Evolutionary conservation across 2,797 vertebrate genomes (phyloP), one percentile per base, ranked within the genome.

Genomic region (Karalla daura): DNA sequence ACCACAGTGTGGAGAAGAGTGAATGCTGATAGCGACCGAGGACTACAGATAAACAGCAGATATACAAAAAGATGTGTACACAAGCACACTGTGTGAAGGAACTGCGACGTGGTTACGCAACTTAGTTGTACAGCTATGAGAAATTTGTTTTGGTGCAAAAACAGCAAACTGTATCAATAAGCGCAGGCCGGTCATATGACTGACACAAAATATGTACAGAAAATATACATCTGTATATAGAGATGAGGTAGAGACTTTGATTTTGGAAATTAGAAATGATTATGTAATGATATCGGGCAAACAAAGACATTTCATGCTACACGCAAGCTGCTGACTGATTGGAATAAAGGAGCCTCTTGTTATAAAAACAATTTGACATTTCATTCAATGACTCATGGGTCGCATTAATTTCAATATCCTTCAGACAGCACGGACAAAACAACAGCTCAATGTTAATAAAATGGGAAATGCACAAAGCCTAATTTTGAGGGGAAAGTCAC

Each of bases 11-110:
- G 23, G 23, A 20, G 65, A 46, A 43, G 33, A 46, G 9, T 56
- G 47, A 45, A 39, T 37, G 50, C 56, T 64, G 72, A 79, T 60
- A 66, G 63, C 46, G 28, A 44, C 46, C 23, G 35, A 61, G 27
- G 33, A 71, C 78, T 72, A 74, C 72, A 79, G 51, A 63, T 45
- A 47, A 46, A 70, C 71, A 70, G 10, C 25, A 33, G 18, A 49
- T 5, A 49, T 7, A 28, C 23, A 49, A 41, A 65, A 65, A 50
- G 43, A 53, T n/a, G n/a, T n/a, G n/a, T n/a, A n/a, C n/a, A n/a
- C n/a, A n/a, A n/a, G n/a, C n/a, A n/a, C n/a, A n/a, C n/a, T n/a
- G n/a, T n/a, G n/a, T n/a, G n/a, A n/a, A n/a, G n/a, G n/a, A n/a
- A n/a, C n/a, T n/a, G n/a, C n/a, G n/a, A n/a, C n/a, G n/a, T n/a